phyloP scores from a whole-genome alignment of 2,888 invertebrate genomes.

The Caradrina kadenii region DNA sequence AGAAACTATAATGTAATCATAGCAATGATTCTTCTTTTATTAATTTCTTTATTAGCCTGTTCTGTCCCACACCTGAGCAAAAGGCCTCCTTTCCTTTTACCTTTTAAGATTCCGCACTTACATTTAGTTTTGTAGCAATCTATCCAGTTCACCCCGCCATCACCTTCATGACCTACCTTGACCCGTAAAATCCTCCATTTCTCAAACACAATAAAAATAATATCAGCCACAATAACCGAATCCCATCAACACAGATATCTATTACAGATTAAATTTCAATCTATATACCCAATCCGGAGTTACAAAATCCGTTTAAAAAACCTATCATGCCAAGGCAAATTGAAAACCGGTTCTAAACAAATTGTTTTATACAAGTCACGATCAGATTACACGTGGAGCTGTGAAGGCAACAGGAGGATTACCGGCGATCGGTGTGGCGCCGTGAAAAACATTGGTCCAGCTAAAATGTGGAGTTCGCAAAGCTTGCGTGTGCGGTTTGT shows the following conservation, averaged over 20 bases:
- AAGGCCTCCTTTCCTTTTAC: too few relatives aligned
- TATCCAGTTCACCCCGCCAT: too few relatives aligned
- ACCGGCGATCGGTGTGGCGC: constrained; percentile 59
- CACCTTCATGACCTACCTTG: too few relatives aligned
- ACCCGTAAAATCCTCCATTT: background rate
- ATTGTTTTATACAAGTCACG: constrained; percentile 79
- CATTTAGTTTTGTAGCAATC: too few relatives aligned
- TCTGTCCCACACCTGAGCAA: too few relatives aligned
- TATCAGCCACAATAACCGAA: constrained; percentile 32
- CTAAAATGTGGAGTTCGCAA: constrained; percentile 43
- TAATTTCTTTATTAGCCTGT: too few relatives aligned
- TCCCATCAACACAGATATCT: constrained; percentile 51
- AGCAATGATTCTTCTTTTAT: too few relatives aligned
- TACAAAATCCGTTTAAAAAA: constrained; percentile 70
- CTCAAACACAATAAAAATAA: background rate
- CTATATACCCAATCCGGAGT: constrained; percentile 66
- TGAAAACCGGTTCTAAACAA: constrained; percentile 77
- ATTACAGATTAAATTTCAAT: constrained; percentile 68
- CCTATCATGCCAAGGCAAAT: constrained; percentile 74
- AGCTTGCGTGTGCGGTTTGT: constrained; percentile 45
- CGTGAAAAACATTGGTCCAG: constrained; percentile 64
- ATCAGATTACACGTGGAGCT: constrained; percentile 70
- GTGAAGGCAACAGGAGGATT: constrained; percentile 67
- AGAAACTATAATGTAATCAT: too few relatives aligned
- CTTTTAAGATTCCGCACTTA: too few relatives aligned